Base-by-base conservation (phyloP, 2,113 vertebrate species). In the Bos indicus region DNA sequence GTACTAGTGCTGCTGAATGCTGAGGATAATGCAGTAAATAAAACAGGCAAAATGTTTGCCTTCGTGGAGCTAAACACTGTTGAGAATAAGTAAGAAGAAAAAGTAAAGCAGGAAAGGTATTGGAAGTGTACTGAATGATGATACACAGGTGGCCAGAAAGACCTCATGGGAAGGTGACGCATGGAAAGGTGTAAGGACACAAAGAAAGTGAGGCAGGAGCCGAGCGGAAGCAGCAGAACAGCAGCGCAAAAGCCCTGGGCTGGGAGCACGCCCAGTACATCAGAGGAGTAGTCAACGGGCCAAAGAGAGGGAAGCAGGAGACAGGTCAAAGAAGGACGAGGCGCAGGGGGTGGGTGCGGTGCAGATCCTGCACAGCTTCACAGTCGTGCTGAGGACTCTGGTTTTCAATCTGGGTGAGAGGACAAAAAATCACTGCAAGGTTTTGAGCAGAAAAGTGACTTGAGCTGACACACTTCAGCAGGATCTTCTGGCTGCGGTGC, bases 181-280 rank as follows among this genome's bases (percentile, higher is more conserved):
- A 23, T 12, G 19, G 67, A 12, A 40, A 46, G 46, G 52, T 25
- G 1, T 1, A 46, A 80, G n/a, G 48, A 62, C 25, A 64, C 1
- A 1, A 26, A 82, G 56, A 30, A 67, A 46, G 43, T 9, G 15
- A 40, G 56, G 43, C 54, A 30, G 46, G 12, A 8, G 5, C 82
- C 11, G 1, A 0, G 7, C 8, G 48, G 90, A 33, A 52, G 46
- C 59, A 48, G 52, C 4, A 1, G 48, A 28, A 56, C 2, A 43
- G 30, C 67, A 30, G 80, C 13, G 2, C 64, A 59, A 33, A 59
- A 23, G 64, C 40, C 33, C 16, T 26, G 84, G 6, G 51, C 64
- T 1, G 16, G 52, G 19, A 14, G n/a, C 4, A 5, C 1, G 2
- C 30, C 30, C 6, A 11, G 56, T 1, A 2, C 0, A 0, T 2